phyloP scores from a whole-genome alignment of 2,888 invertebrate genomes.

The Lampropteryx suffumata region DNA sequence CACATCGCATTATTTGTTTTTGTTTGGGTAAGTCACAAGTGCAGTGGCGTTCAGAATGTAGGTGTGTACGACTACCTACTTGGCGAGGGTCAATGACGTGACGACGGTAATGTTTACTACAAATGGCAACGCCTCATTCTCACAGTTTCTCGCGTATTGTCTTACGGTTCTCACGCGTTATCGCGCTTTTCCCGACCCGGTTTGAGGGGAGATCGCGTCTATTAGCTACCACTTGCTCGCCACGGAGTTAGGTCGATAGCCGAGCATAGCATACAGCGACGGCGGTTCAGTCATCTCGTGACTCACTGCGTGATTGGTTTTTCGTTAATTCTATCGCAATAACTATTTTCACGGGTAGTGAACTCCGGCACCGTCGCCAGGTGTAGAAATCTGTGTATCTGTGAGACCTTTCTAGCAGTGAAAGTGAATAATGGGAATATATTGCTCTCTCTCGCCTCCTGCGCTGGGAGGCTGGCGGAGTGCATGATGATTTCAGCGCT shows the following conservation, averaged over 20 bases:
- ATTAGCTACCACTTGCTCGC: slow-evolving; percentile 24
- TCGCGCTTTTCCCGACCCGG: slow-evolving; percentile 55
- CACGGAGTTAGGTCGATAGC: slow-evolving; percentile 47
- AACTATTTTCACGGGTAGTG: slow-evolving; percentile 28
- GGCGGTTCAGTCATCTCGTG: slow-evolving; percentile 44
- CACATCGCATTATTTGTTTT: slow-evolving; percentile 33
- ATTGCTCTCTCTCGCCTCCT: slow-evolving; percentile 47
- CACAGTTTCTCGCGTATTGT: slow-evolving; percentile 80
- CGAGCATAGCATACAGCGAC: no score
- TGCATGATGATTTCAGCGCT: slow-evolving; percentile 70
- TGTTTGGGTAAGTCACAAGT: slow-evolving; percentile 50
- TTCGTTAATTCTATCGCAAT: slow-evolving; percentile 43
- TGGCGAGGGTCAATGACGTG: slow-evolving; percentile 71
- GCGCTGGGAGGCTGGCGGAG: slow-evolving; percentile 44
- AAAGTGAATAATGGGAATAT: slow-evolving; percentile 52
- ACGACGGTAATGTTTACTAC: slow-evolving; percentile 74
- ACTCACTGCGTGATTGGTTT: slow-evolving; percentile 57
- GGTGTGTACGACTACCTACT: slow-evolving; percentile 25
- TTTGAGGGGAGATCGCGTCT: slow-evolving; percentile 33
- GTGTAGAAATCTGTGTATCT: slow-evolving; percentile 21
- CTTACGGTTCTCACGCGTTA: slow-evolving; percentile 71
- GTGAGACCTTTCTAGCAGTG: slow-evolving; percentile 21
- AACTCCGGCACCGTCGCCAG: slow-evolving; percentile 27
- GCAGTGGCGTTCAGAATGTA: slow-evolving; percentile 43
- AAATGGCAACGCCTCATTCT: slow-evolving; percentile 82